phyloP scores from a whole-genome alignment of 2,888 invertebrate genomes.

The Synergus japonicus region DNA sequence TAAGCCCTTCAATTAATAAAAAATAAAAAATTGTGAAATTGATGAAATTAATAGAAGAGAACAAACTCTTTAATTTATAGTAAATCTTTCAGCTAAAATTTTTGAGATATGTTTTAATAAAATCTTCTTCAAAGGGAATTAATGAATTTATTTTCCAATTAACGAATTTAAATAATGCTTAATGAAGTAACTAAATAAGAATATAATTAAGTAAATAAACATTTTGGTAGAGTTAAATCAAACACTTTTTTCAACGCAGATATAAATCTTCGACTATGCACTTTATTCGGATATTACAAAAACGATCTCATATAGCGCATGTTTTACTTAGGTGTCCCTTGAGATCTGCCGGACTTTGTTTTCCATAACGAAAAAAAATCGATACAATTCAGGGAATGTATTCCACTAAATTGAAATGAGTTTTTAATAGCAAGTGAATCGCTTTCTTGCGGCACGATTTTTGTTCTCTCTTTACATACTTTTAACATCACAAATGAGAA shows the following conservation, averaged over 20 bases:
- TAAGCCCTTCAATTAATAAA: too few species aligned
- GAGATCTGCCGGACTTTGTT: constrained; percentile 62
- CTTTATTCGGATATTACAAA: constrained; percentile 75
- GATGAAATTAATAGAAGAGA: too few species aligned
- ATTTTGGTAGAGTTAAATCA: background rate
- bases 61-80: too few species aligned
- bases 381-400: constrained; percentile 11
- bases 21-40: too few species aligned
- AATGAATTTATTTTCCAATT: background rate
- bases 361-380: constrained; percentile 12
- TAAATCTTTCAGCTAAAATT: too few species aligned
- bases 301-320: constrained; percentile 71
- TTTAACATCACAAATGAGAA: background rate
- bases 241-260: constrained; percentile 43
- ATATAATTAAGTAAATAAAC: background rate
- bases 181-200: background rate
- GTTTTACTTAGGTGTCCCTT: constrained; percentile 62
- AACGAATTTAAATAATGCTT: background rate
- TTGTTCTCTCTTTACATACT: background rate
- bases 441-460: background rate
- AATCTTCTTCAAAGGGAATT: background rate
- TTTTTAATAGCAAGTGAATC: background rate
- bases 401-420: constrained; percentile 4
- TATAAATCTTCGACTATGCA: constrained; percentile 69
- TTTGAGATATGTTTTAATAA: too few species aligned